Percentiles rank a stretch among this genome's conserved stretches.
Evolutionary conservation across 2,888 invertebrate species (phyloP).

Genomic region (Gymnoscelis rufifasciata): DNA sequence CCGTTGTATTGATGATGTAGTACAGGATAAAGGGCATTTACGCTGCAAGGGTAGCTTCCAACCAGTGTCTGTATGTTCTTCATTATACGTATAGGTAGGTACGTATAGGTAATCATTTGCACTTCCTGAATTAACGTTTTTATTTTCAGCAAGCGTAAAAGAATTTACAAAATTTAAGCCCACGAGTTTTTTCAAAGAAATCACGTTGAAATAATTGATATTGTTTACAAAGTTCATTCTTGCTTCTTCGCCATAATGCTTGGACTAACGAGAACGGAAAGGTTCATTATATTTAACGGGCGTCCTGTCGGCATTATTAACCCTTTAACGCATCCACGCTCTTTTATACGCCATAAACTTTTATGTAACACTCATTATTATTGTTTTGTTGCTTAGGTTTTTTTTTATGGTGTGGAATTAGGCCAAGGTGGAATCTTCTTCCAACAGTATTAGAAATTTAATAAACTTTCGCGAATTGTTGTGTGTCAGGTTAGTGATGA

Average conservation of each 20-base stretch:
- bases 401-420: neutral
- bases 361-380: conserved; percentile 41
- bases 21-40: no score
- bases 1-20: no score
- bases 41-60: no score
- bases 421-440: neutral
- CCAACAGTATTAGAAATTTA: no score
- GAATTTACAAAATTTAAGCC: no score
- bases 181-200: neutral
- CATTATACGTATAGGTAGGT: no score
- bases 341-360: conserved; percentile 47
- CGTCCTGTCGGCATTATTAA: conserved; percentile 37
- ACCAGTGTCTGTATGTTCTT: no score
- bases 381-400: conserved; percentile 22
- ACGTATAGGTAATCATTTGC: no score
- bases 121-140: no score
- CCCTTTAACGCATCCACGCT: conserved; percentile 48
- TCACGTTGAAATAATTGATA: neutral
- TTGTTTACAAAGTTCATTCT: conserved; percentile 15
- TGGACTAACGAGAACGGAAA: conserved; percentile 35
- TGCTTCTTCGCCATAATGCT: conserved; percentile 12
- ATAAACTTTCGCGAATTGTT: no score
- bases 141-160: no score
- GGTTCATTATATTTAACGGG: conserved; percentile 58
- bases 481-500: no score